Conservation (phyloP, 2,888 invertebrate genomes). For the Torymus tubicola region DNA sequence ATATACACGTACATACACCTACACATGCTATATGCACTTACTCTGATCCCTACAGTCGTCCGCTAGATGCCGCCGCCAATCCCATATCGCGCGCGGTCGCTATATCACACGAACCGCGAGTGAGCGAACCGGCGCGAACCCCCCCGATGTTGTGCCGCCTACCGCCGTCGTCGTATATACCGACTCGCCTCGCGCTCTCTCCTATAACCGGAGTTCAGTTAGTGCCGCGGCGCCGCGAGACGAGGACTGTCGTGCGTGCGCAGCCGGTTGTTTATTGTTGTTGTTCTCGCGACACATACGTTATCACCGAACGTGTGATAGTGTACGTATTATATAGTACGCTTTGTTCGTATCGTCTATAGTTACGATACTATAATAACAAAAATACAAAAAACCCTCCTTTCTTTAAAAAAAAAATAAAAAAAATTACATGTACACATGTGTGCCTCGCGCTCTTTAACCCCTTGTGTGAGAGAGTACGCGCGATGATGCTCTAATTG, state of each 20-base stretch:
- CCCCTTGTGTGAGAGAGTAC: no score
- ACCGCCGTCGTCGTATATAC: constrained; percentile 33
- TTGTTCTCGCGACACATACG: not conserved
- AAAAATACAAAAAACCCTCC: no score
- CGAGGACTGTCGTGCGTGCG: constrained; percentile 58
- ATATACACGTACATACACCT: no score
- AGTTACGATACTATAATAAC: no score
- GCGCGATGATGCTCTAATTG: no score
- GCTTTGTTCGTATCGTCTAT: no score
- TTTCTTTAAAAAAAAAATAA: no score
- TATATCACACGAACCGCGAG: constrained; percentile 40
- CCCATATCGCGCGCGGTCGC: constrained; percentile 13
- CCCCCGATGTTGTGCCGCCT: constrained; percentile 59
- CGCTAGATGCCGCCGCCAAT: constrained; percentile 67
- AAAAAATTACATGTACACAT: no score
- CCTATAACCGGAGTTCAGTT: constrained; percentile 68
- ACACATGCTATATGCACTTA: no score
- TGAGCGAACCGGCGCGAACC: constrained; percentile 37
- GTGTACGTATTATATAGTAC: no score
- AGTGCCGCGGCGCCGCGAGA: constrained; percentile 74
- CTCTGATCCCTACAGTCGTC: constrained; percentile 41
- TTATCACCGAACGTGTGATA: not conserved
- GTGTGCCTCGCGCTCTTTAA: no score
- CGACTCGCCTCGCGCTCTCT: no score
- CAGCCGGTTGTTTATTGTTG: constrained; percentile 22